Evolutionary conservation across 2,888 invertebrate genomes (phyloP).

Genomic region (Acleris literana): DNA sequence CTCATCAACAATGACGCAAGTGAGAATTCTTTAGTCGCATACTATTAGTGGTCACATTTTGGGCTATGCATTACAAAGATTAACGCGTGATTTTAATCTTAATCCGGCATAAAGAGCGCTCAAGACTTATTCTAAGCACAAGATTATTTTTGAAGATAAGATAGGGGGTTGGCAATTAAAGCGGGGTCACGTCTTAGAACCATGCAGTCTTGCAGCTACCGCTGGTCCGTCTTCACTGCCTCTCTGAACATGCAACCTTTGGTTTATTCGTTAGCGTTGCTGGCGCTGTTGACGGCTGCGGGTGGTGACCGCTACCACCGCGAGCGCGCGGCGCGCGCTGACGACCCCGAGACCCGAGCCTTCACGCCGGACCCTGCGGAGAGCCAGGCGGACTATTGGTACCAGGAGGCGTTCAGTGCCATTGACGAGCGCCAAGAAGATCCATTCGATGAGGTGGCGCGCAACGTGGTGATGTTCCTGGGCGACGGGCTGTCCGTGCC

Average conservation of each 20-base stretch:
- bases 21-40: too few species aligned
- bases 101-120: too few species aligned
- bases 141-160: too few species aligned
- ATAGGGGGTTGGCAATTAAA: slow-evolving; percentile 6
- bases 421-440: slow-evolving; percentile 53
- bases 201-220: background rate
- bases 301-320: slow-evolving; percentile 33
- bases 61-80: too few species aligned
- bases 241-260: slow-evolving; percentile 4
- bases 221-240: background rate
- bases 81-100: too few species aligned
- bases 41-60: too few species aligned
- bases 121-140: too few species aligned
- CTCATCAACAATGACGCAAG: too few species aligned
- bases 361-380: slow-evolving; percentile 12
- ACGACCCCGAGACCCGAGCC: background rate
- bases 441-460: slow-evolving; percentile 64
- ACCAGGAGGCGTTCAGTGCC: slow-evolving; percentile 43
- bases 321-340: slow-evolving; percentile 35
- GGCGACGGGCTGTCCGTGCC: slow-evolving; percentile 90
- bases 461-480: slow-evolving; percentile 86
- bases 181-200: background rate
- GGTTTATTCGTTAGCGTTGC: slow-evolving; percentile 7
- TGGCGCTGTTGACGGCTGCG: slow-evolving; percentile 35
- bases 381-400: slow-evolving; percentile 38